Percentiles rank a stretch among this genome's conserved stretches.
phyloP scores from a whole-genome alignment of 2,113 vertebrate species.

The Progne subis region DNA sequence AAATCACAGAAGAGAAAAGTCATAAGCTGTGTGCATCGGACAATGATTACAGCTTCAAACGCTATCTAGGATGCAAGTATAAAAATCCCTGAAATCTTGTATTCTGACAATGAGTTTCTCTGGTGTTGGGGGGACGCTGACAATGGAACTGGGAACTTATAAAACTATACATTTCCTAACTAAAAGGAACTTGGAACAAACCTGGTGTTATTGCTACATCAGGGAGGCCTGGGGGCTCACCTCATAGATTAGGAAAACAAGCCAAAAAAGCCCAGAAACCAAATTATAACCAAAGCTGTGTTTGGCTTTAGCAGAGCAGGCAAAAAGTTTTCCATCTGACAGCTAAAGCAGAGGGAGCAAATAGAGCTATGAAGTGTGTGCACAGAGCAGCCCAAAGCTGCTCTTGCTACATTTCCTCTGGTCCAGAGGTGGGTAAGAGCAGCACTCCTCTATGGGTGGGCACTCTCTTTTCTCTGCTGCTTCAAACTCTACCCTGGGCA shows the following conservation, averaged over 20 bases:
- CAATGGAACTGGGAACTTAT: neutral
- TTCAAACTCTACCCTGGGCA: neutral
- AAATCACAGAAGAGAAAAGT: neutral
- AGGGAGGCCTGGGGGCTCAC: neutral
- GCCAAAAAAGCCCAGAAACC: neutral
- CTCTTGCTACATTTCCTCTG: accelerated
- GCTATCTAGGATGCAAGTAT: neutral
- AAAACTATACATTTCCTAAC: neutral
- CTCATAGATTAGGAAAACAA: neutral
- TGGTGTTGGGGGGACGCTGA: neutral
- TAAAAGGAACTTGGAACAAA: neutral
- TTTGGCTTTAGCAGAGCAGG: neutral
- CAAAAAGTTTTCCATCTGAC: neutral
- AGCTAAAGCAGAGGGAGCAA: neutral
- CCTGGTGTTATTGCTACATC: neutral
- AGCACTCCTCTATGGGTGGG: accelerated
- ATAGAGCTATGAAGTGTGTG: neutral
- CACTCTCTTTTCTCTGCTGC: too few relatives aligned
- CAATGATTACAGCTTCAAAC: accelerated
- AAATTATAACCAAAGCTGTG: neutral
- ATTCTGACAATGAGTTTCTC: neutral
- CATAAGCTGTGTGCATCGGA: neutral
- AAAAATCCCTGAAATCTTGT: neutral
- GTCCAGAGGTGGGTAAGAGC: neutral
- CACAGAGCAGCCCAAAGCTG: neutral